Percentiles rank a stretch among this genome's conserved stretches.
phyloP scores from a whole-genome alignment of 2,113 vertebrate genomes.

The Chaenocephalus aceratus region DNA sequence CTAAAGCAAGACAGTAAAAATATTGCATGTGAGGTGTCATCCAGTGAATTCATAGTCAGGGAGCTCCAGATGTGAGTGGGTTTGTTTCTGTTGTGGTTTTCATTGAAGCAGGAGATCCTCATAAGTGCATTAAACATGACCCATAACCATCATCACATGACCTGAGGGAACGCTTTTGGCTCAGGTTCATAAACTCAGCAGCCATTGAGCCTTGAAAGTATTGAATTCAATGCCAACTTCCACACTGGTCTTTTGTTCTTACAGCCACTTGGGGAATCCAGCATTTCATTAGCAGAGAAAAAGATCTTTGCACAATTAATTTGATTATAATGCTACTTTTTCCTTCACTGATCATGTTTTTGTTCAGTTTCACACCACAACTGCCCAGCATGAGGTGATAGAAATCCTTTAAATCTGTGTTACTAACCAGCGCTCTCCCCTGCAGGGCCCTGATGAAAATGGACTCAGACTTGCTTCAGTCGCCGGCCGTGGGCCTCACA shows the following conservation, averaged over 20 bases:
- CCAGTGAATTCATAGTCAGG: too few relatives aligned
- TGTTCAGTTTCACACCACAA: not conserved
- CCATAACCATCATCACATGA: not conserved
- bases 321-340: not conserved
- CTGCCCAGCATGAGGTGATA: not conserved
- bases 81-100: slow-evolving; percentile 23
- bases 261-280: not conserved
- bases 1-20: too few relatives aligned
- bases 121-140: not conserved
- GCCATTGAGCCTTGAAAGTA: not conserved
- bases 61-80: not conserved
- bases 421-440: slow-evolving; percentile 3
- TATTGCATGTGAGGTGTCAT: too few relatives aligned
- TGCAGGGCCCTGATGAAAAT: slow-evolving; percentile 83
- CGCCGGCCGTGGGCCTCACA: slow-evolving; percentile 89
- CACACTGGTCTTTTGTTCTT: not conserved
- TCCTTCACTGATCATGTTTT: not conserved
- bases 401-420: not conserved
- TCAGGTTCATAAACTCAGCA: not conserved
- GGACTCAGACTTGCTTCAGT: slow-evolving; percentile 87
- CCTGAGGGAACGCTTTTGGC: not conserved
- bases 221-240: not conserved
- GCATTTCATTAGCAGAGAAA: not conserved
- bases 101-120: not conserved
- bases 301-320: not conserved